Evolutionary conservation across 2,888 invertebrate genomes (phyloP), one percentile per base, ranked within the genome.

Genomic region (Halictus quadricinctus): DNA sequence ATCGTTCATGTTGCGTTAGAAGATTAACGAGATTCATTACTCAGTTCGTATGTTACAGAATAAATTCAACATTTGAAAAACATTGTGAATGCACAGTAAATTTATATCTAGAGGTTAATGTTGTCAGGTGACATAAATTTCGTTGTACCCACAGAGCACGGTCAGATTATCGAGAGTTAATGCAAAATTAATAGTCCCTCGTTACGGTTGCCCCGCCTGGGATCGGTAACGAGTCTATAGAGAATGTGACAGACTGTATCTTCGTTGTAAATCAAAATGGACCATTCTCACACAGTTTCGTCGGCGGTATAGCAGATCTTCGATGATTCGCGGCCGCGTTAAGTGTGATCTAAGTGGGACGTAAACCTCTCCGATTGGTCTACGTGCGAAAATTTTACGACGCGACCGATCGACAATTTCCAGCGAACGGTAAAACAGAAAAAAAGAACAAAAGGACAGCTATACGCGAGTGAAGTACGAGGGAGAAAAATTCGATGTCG

Each of bases 401-500:
- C 10, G 8, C 36, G 15, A 8, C 15, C 64, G 18, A 66, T 60
- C 25, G 66, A 36, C 66, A 36, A 66, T 66, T 66, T 66, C 66
- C 66, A 36, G 66, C 36, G 66, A 66, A 29, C 66, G 36, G 18
- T 36, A 15, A 29, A 66, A 18, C 18, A 25, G 60, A 25, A 66
- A 36, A 8, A 58, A 10, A n/a, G n/a, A 66, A 66, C 18, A 66
- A 18, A 36, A 10, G 66, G 36, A 10, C 29, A 36, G 54, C 54
- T 10, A 54, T 8, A 50, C 7, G 21, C 18, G 36, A 29, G n/a
- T 2, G 15, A n/a, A 29, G 29, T 64, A 64, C 36, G 64, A 58
- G 21, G 48, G 66, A 36, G 29, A 75, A 77, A 81, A 78, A 74
- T 79, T 80, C 75, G 43, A 77, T 29, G 79, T 60, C 73, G 70